phyloP scores from a whole-genome alignment of 1,140 invertebrate species.

The Caenorhabditis inopinata region DNA sequence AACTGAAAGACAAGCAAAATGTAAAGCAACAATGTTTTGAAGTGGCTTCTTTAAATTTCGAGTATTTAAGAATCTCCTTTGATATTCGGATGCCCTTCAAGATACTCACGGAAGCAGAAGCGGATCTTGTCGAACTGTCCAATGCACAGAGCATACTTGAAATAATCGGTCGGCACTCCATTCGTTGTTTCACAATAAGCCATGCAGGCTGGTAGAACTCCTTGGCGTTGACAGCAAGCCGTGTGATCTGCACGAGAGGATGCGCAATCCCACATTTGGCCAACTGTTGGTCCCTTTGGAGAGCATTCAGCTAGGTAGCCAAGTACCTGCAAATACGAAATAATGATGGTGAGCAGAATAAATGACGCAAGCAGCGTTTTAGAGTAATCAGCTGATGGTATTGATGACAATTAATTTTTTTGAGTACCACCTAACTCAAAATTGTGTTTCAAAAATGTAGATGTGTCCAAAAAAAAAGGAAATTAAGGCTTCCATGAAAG shows the following conservation, averaged over 20 bases:
- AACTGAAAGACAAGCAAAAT: background rate
- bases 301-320: conserved; percentile 53
- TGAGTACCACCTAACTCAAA: too few relatives aligned
- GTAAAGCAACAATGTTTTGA: background rate
- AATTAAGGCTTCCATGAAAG: too few relatives aligned
- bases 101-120: conserved; percentile 59
- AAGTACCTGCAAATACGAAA: conserved; percentile 52
- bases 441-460: too few relatives aligned
- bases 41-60: background rate
- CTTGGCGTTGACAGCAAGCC: conserved; percentile 43
- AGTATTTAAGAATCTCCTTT: conserved; percentile 60
- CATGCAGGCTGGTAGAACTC: conserved; percentile 44
- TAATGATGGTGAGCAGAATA: too few relatives aligned
- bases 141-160: conserved; percentile 60
- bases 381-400: too few relatives aligned
- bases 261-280: conserved; percentile 52
- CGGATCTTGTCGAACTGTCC: conserved; percentile 65
- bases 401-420: too few relatives aligned
- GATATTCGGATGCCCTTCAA: conserved; percentile 60
- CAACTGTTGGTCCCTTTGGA: conserved; percentile 49
- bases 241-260: conserved; percentile 49
- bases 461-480: too few relatives aligned
- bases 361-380: too few relatives aligned
- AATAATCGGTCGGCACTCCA: conserved; percentile 65
- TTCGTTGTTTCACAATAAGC: conserved; percentile 65